phyloP scores from a whole-genome alignment of 1,140 invertebrate species.

The Caerostris darwini region DNA sequence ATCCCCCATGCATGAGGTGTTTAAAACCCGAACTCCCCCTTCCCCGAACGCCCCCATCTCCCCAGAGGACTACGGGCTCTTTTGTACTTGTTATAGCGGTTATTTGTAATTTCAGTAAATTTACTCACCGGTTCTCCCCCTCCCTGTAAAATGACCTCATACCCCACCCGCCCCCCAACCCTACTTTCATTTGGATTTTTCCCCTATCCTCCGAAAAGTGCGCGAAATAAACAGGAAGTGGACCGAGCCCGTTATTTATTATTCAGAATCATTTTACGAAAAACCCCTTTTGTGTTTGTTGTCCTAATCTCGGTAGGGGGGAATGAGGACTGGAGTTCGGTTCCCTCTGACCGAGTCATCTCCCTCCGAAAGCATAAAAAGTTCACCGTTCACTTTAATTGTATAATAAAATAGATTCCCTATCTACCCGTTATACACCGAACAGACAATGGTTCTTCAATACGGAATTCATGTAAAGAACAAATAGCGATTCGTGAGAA shows the following conservation, averaged over 20 bases:
- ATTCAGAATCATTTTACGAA: conserved; percentile 74
- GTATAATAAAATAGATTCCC: neutral
- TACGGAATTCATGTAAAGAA: too few species aligned
- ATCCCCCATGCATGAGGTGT: neutral
- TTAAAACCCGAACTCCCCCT: neutral
- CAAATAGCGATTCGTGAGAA: too few species aligned
- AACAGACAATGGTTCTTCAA: neutral
- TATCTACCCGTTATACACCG: neutral
- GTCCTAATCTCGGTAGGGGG: conserved; percentile 33
- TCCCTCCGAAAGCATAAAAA: neutral
- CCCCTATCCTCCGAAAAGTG: conserved; percentile 51
- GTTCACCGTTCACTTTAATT: conserved; percentile 20
- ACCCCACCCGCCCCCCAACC: conserved; percentile 14
- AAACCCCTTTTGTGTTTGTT: conserved; percentile 75
- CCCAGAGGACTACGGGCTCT: conserved; percentile 49
- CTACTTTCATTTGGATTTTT: conserved; percentile 35
- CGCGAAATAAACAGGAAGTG: conserved; percentile 76
- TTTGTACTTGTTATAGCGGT: conserved; percentile 21
- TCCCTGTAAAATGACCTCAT: conserved; percentile 73
- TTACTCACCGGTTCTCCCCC: conserved; percentile 34
- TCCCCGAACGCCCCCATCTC: neutral
- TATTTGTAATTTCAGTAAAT: conserved; percentile 75
- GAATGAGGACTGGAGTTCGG: neutral
- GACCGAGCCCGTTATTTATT: conserved; percentile 72
- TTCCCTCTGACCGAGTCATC: neutral